Evolutionary conservation across 2,113 vertebrate genomes (phyloP).

Genomic region (Ptyas mucosa): DNA sequence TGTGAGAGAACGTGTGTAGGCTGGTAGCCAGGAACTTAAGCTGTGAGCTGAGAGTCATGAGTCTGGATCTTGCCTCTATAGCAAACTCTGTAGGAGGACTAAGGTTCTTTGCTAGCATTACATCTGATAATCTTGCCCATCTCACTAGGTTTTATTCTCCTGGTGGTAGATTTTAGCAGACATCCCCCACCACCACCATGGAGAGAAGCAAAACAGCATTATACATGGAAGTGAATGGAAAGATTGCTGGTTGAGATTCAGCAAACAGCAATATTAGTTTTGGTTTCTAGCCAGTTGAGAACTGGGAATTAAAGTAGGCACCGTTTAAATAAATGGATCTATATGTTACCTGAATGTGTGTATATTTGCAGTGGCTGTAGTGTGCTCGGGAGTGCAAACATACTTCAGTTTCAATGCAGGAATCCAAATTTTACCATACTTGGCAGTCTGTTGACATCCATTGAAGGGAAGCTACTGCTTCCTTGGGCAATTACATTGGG

Average conservation of each 20-base stretch:
- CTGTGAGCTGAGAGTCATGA: neutral
- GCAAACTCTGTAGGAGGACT: neutral
- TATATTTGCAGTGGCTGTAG: neutral
- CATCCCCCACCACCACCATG: accelerated
- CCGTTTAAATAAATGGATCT: neutral
- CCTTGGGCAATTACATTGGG: neutral
- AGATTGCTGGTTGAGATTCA: neutral
- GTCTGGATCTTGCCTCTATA: neutral
- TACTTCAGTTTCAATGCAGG: neutral
- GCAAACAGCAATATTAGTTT: neutral
- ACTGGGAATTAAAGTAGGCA: neutral
- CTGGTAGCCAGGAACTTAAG: neutral
- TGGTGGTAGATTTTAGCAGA: neutral
- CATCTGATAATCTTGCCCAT: neutral
- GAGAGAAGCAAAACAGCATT: neutral
- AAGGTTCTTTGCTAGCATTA: neutral
- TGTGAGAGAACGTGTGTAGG: neutral
- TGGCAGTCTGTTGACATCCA: neutral
- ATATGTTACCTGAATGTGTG: neutral
- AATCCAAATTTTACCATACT: neutral
- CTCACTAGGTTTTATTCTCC: neutral
- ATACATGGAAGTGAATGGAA: neutral
- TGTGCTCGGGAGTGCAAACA: neutral
- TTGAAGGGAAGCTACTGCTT: neutral
- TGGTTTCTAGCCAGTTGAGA: neutral